phyloP scores from a whole-genome alignment of 2,797 vertebrate species.

The Esox masquinongy region DNA sequence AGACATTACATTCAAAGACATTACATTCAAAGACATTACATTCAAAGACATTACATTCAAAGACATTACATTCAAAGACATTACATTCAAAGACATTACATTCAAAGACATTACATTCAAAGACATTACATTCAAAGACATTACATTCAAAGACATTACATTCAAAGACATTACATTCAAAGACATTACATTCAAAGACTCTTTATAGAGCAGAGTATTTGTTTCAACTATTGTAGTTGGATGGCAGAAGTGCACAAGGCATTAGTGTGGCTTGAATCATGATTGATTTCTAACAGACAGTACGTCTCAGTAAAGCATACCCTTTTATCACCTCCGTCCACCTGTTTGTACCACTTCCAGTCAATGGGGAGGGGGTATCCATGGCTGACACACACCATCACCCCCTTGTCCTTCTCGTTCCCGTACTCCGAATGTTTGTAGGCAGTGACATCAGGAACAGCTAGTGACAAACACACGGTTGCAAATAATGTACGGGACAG shows the following conservation, averaged over 20 bases:
- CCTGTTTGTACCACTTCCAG: constrained; percentile 68
- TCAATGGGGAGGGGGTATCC: constrained; percentile 72
- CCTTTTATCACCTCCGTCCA: not conserved
- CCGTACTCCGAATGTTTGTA: constrained; percentile 87
- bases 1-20: too few relatives aligned
- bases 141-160: too few relatives aligned
- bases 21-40: too few relatives aligned
- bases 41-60: too few relatives aligned
- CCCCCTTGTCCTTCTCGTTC: constrained; percentile 81
- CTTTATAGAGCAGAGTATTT: not conserved
- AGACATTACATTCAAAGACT: not conserved
- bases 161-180: too few relatives aligned
- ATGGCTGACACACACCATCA: constrained; percentile 78
- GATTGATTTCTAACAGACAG: not conserved
- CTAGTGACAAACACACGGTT: constrained; percentile 56
- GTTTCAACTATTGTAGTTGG: not conserved
- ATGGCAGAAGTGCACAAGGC: not conserved
- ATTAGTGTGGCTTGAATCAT: not conserved
- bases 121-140: too few relatives aligned
- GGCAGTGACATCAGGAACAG: constrained; percentile 70
- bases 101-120: too few relatives aligned
- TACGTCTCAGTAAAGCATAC: constrained; percentile 45
- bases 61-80: too few relatives aligned
- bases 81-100: too few relatives aligned
- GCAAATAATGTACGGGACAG: not conserved